phyloP scores from a whole-genome alignment of 2,797 vertebrate species.

The Rhabdomys pumilio region DNA sequence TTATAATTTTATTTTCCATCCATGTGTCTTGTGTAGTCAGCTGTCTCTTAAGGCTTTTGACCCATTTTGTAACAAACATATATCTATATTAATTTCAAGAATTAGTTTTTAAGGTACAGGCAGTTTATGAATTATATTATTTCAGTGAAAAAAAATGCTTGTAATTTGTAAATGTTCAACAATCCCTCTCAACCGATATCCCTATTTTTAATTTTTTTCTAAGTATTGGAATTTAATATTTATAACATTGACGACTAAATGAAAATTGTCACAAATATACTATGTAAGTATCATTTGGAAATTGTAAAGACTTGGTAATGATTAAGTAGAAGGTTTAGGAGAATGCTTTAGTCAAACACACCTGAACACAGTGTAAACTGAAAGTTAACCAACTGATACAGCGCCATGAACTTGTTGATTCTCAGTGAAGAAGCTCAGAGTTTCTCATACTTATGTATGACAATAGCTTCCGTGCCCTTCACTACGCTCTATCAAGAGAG shows the following conservation, averaged over 20 bases:
- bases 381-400: too few relatives aligned
- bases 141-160: background rate
- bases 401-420: background rate
- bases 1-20: background rate
- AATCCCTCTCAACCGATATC: background rate
- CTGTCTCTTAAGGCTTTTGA: background rate
- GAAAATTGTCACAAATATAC: background rate
- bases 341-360: background rate
- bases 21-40: background rate
- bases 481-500: background rate
- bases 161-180: background rate
- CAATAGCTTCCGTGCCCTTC: background rate
- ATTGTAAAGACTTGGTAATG: background rate
- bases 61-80: background rate
- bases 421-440: background rate
- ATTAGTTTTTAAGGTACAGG: background rate
- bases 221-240: background rate
- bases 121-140: background rate
- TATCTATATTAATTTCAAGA: background rate
- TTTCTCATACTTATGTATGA: background rate
- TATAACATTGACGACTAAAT: background rate
- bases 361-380: background rate
- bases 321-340: background rate
- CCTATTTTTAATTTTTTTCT: background rate
- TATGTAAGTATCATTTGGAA: background rate